Conservation (phyloP, 1,140 invertebrate genomes). For the Pogonomyrmex californicus region DNA sequence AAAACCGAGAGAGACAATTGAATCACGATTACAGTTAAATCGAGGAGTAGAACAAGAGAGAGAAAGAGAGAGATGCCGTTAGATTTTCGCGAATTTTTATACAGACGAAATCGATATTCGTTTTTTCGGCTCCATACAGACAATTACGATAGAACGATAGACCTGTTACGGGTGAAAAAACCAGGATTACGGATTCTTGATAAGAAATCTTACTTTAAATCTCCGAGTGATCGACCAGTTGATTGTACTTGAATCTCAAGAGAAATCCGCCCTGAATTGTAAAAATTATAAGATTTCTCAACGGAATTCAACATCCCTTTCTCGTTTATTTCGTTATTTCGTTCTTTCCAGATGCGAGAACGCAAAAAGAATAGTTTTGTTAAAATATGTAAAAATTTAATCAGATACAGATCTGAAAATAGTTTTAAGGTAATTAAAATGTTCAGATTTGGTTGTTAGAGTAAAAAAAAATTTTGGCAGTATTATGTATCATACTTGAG, state of each 20-base stretch:
- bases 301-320: not conserved
- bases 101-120: not conserved
- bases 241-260: not conserved
- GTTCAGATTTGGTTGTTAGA: too few relatives aligned
- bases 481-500: too few relatives aligned
- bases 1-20: constrained; percentile 2
- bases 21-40: constrained; percentile 9
- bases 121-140: not conserved
- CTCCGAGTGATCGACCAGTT: not conserved
- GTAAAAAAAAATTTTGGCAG: too few relatives aligned
- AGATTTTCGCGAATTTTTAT: constrained; percentile 5
- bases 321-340: not conserved
- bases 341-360: too few relatives aligned
- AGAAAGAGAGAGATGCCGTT: constrained; percentile 2
- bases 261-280: not conserved
- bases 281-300: not conserved
- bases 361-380: too few relatives aligned
- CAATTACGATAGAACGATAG: not conserved
- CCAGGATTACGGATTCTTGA: not conserved
- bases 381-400: too few relatives aligned
- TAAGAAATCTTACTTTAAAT: not conserved
- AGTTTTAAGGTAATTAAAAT: too few relatives aligned
- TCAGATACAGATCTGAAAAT: too few relatives aligned
- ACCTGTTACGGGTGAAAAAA: not conserved
- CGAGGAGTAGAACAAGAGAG: not conserved